These are phyloP conservation scores for Clarias macrocephalus DNA, from an alignment of 2,113 vertebrate species.

Conservation along the genomic window DNA sequence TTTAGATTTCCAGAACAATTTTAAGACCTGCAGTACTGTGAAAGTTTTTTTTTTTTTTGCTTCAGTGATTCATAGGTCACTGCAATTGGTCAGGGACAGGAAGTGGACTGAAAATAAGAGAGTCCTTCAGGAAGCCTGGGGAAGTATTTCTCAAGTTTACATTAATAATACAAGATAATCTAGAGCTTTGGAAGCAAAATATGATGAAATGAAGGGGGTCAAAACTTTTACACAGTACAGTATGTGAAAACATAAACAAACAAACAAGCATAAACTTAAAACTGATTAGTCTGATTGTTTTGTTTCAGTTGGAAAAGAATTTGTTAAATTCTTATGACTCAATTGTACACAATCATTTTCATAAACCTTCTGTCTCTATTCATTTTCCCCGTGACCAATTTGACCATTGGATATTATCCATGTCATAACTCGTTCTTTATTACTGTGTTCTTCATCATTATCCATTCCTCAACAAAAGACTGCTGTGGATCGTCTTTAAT, in stretches of 20 bases:
- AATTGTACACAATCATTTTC: neutral
- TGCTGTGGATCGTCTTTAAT: slow-evolving; percentile 52
- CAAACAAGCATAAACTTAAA: neutral
- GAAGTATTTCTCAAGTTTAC: too few relatives aligned
- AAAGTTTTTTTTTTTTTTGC: neutral
- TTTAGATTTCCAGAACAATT: neutral
- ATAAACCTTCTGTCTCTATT: neutral
- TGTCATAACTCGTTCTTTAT: neutral
- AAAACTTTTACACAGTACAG: too few relatives aligned
- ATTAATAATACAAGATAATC: too few relatives aligned
- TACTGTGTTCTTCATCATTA: neutral
- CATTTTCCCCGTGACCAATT: neutral
- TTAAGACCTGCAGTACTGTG: neutral
- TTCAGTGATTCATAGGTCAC: too few relatives aligned
- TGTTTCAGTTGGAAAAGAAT: neutral
- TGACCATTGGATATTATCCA: neutral
- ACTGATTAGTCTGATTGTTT: neutral
- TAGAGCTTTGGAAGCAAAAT: too few relatives aligned
- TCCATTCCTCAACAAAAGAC: slow-evolving; percentile 37
- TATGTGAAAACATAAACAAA: neutral
- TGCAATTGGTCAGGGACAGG: too few relatives aligned
- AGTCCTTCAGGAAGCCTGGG: too few relatives aligned
- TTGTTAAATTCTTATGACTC: neutral
- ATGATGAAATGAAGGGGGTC: too few relatives aligned
- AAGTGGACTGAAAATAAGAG: too few relatives aligned